Evolutionary conservation across 2,888 invertebrate species (phyloP).

Genomic region (Drosophila anceps): DNA sequence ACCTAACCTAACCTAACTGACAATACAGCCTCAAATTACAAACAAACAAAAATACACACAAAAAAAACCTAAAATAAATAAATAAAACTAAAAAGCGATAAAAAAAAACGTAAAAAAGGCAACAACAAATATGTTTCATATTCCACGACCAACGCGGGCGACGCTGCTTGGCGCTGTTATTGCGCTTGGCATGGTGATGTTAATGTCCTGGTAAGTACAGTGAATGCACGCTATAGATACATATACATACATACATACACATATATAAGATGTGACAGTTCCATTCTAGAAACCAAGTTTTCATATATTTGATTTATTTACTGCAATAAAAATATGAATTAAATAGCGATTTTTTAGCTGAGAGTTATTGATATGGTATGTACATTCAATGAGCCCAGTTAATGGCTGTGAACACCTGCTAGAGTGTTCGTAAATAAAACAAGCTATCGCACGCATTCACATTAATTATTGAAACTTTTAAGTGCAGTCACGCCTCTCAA

Average conservation of each 20-base stretch:
- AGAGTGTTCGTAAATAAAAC: conserved; percentile 4
- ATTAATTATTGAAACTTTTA: conserved; percentile 42
- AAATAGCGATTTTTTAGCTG: neutral
- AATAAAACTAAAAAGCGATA: neutral
- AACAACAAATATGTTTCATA: conserved; percentile 68
- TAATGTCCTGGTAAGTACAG: conserved; percentile 79
- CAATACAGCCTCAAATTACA: conserved; percentile 3
- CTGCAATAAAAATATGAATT: too few species aligned
- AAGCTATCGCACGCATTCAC: conserved; percentile 16
- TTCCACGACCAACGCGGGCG: conserved; percentile 63
- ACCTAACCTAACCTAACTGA: conserved; percentile 27
- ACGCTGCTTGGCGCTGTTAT: conserved; percentile 61
- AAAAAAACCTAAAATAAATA: conserved; percentile 9
- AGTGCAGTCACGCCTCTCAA: conserved; percentile 36
- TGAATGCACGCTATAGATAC: neutral
- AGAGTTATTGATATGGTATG: neutral
- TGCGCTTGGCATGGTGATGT: conserved; percentile 58
- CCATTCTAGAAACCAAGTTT: too few species aligned
- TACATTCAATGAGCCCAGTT: neutral
- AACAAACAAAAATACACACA: neutral
- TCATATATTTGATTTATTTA: neutral
- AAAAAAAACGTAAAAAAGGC: neutral
- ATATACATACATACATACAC: too few species aligned
- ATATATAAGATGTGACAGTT: neutral
- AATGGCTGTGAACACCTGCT: conserved; percentile 2